phyloP scores from a whole-genome alignment of 2,113 vertebrate species.

The Gadus chalcogrammus region DNA sequence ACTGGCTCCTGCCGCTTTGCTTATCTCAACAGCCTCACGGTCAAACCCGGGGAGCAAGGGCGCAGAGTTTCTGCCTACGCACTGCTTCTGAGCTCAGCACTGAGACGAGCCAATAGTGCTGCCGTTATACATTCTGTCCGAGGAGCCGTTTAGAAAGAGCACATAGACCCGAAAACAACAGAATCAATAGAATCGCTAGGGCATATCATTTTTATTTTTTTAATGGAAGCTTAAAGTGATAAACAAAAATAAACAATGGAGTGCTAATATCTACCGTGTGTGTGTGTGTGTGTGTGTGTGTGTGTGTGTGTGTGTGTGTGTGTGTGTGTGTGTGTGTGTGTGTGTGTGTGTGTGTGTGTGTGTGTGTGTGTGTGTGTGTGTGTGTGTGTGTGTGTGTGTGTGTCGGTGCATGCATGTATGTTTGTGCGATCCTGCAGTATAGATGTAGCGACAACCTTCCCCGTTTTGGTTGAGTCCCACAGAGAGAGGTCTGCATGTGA shows the following conservation, averaged over 20 bases:
- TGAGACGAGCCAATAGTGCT: conserved; percentile 14
- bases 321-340: no score
- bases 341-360: no score
- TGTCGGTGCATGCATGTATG: neutral
- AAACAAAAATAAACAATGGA: no score
- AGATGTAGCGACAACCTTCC: neutral
- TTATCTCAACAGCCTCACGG: conserved; percentile 36
- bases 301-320: no score
- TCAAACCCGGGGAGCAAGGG: conserved; percentile 28
- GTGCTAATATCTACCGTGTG: no score
- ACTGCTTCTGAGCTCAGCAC: neutral
- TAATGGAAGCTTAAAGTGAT: no score
- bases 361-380: no score
- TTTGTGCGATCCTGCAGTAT: neutral
- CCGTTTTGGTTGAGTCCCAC: conserved; percentile 1
- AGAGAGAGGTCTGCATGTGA: neutral
- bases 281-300: no score
- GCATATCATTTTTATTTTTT: no score
- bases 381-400: no score
- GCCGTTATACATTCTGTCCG: neutral
- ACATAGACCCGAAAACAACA: no score
- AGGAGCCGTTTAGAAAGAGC: conserved; percentile 4
- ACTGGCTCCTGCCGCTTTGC: conserved; percentile 18
- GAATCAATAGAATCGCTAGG: no score
- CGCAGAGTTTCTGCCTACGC: conserved; percentile 1